Evolutionary conservation across 2,797 vertebrate genomes (phyloP).

Genomic region (Pseudochirops corinnae): DNA sequence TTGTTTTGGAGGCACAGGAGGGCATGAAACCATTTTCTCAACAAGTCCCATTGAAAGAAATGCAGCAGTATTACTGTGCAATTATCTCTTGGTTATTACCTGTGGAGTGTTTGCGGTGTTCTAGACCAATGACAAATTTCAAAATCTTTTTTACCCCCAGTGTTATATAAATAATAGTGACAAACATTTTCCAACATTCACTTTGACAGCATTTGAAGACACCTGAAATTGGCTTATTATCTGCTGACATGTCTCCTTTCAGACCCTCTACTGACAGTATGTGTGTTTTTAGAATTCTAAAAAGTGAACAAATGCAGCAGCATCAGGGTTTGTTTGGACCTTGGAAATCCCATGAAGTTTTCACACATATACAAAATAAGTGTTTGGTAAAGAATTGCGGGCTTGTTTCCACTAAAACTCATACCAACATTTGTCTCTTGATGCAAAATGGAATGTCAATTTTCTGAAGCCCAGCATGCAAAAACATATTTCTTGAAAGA

Average conservation of each 20-base stretch:
- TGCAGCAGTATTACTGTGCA: neutral
- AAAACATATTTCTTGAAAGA: conserved; percentile 4
- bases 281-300: conserved; percentile 47
- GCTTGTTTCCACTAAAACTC: conserved; percentile 28
- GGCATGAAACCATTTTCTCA: neutral
- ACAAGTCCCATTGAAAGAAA: conserved; percentile 25
- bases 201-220: conserved; percentile 58
- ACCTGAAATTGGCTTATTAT: conserved; percentile 55
- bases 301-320: neutral
- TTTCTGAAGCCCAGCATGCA: neutral
- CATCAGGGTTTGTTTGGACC: neutral
- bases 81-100: conserved; percentile 59
- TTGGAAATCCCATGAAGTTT: conserved; percentile 1
- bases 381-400: conserved; percentile 42
- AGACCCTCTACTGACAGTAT: conserved; percentile 33
- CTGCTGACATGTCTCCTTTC: conserved; percentile 59
- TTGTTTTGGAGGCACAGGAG: conserved; percentile 22
- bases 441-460: conserved; percentile 6
- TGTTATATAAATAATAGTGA: conserved; percentile 51
- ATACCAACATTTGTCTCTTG: conserved; percentile 4
- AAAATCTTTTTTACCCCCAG: conserved; percentile 55
- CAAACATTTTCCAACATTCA: conserved; percentile 60
- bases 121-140: conserved; percentile 54
- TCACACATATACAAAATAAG: neutral
- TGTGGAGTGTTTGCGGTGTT: conserved; percentile 37